phyloP scores from a whole-genome alignment of 2,113 vertebrate species.

The Chlorocebus sabaeus region DNA sequence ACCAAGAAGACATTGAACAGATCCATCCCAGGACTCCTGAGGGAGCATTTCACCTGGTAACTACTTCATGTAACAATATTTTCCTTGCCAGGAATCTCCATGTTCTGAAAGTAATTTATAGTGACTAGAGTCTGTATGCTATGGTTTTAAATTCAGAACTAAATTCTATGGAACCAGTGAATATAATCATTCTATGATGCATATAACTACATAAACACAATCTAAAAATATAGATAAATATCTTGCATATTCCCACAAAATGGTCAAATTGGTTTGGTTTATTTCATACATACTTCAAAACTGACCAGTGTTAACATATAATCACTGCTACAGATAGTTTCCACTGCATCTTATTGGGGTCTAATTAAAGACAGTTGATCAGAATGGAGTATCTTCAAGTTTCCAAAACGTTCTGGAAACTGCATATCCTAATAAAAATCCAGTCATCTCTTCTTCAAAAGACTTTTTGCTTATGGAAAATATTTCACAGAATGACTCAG shows the following conservation, averaged over 20 bases:
- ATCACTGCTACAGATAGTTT: not conserved
- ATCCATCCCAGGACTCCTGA: not conserved
- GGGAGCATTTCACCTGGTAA: not conserved
- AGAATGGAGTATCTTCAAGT: not conserved
- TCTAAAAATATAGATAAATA: not conserved
- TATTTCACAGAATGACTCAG: not conserved
- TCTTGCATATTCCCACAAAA: not conserved
- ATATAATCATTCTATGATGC: not conserved
- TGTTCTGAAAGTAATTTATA: not conserved
- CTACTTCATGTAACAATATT: not conserved
- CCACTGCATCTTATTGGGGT: not conserved
- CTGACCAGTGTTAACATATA: not conserved
- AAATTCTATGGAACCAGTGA: not conserved
- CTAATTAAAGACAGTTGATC: not conserved
- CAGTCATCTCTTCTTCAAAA: not conserved
- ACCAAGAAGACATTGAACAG: not conserved
- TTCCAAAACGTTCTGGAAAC: not conserved
- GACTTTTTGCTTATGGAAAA: not conserved
- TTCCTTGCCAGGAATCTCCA: not conserved
- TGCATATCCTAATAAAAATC: not conserved
- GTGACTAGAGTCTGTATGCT: not conserved
- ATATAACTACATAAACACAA: not conserved
- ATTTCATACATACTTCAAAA: not conserved
- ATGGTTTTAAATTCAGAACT: not conserved
- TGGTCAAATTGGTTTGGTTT: not conserved